phyloP scores from a whole-genome alignment of 2,797 vertebrate genomes.

The Pogonophryne albipinna region DNA sequence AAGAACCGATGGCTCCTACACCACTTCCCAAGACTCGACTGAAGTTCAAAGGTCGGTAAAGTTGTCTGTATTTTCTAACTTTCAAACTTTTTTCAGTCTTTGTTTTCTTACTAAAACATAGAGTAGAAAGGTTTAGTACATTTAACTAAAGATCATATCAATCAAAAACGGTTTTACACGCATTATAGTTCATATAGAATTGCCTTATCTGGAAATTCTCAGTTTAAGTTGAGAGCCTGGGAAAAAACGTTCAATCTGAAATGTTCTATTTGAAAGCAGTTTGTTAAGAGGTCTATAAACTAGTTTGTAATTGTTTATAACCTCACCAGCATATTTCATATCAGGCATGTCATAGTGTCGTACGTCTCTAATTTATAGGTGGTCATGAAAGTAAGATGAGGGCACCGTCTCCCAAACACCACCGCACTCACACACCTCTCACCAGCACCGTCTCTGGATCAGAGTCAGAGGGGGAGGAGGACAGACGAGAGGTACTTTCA shows the following conservation, averaged over 20 bases:
- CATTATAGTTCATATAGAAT: too few relatives aligned
- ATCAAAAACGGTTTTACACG: too few relatives aligned
- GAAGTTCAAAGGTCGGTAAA: conserved; percentile 78
- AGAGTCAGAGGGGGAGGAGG: conserved; percentile 95
- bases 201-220: too few relatives aligned
- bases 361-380: conserved; percentile 80
- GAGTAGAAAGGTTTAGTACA: too few relatives aligned
- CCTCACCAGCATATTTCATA: background rate
- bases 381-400: conserved; percentile 86
- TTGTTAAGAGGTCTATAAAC: too few relatives aligned
- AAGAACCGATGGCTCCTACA: conserved; percentile 40
- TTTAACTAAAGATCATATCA: too few relatives aligned
- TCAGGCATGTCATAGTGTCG: background rate
- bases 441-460: conserved; percentile 91
- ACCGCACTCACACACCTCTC: conserved; percentile 89
- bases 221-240: too few relatives aligned
- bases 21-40: conserved; percentile 67
- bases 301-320: background rate
- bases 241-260: too few relatives aligned
- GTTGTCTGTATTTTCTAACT: background rate
- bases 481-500: conserved; percentile 88
- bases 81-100: too few relatives aligned
- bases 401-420: conserved; percentile 92
- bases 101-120: too few relatives aligned
- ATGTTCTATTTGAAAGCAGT: too few relatives aligned